Percentiles rank a stretch among this genome's conserved stretches.
phyloP scores from a whole-genome alignment of 2,797 vertebrate genomes.

The Chromobotia macracanthus region DNA sequence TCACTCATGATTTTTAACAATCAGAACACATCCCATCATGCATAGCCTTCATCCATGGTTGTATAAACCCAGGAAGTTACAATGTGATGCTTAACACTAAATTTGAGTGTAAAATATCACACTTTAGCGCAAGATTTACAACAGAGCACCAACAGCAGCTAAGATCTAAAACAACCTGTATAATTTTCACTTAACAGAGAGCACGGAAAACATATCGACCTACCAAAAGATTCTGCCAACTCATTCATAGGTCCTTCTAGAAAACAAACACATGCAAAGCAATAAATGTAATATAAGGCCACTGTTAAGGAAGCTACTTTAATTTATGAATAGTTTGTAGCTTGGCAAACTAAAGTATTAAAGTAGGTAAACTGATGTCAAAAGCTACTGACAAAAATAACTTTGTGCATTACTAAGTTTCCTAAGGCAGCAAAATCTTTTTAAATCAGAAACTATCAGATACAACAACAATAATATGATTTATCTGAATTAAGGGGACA shows the following conservation, averaged over 20 bases:
- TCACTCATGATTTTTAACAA: constrained; percentile 9
- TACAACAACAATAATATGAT: background rate
- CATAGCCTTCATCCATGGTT: constrained; percentile 26
- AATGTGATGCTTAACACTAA: constrained; percentile 57
- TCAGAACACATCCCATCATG: constrained; percentile 24
- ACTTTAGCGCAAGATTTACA: constrained; percentile 64
- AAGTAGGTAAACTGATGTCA: background rate
- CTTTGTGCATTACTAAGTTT: too few species aligned
- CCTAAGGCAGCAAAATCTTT: too few species aligned
- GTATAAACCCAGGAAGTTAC: constrained; percentile 41
- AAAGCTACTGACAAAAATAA: background rate
- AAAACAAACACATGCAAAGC: background rate
- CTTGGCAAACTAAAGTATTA: background rate
- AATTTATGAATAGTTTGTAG: background rate
- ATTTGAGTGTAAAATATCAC: constrained; percentile 56
- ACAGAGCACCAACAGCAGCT: constrained; percentile 11
- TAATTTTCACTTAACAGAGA: background rate
- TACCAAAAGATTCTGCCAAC: constrained; percentile 15
- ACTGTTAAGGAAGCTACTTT: background rate
- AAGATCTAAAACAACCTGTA: too few species aligned
- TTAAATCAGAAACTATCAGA: too few species aligned
- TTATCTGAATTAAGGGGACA: background rate
- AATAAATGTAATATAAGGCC: background rate
- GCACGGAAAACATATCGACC: constrained; percentile 32
- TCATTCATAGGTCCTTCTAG: background rate